Base-by-base conservation (phyloP, 2,888 invertebrate species). In the Eurytoma adleriae region DNA sequence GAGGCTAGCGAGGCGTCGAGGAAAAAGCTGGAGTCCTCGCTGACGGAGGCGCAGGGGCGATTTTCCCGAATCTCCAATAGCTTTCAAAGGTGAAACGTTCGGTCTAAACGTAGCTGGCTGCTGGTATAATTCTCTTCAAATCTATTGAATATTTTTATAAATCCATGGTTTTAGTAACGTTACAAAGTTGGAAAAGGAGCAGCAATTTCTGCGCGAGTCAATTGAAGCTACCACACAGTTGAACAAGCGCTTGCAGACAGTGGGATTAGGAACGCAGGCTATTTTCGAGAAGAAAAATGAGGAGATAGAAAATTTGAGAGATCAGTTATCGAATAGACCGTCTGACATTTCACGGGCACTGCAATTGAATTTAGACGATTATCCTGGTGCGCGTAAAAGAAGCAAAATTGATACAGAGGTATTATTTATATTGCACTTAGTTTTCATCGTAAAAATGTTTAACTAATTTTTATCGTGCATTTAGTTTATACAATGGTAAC, bases 131-230 rank as follows among this genome's bases (percentile, higher is more conserved):
- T 66, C 5, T 61, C 12, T 75, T 16, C 24, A 10, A 40, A 40
- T n/a, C 30, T 40, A 71, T 57, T 71, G 13, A 57, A 52, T 4
- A 2, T 24, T 24, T 4, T 62, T 27, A n/a, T 67, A 75, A 66
- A 10, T 56, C 16, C 3, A 50, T 52, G 16, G 50, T 77, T 83
- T 61, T 79, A 90, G 90, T 54, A 86, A 87, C 78, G 67, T 89
- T 24, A 82, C 68, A 18, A 89, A 88, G 83, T 83, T 90, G 59
- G 83, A 84, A 75, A 83, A 85, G 27, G 89, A 90, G 70, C 88
- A 89, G 54, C 82, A 85, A n/a, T 72, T 83, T n/a, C 78, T 90
- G 30, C 64, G 78, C 30, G 84, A 87, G 76, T 86, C 85, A 14
- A 81, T 85, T 14, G 85, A 84, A 78, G 75, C 80, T 3, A 79